A percentile compares a stretch with the other conserved stretches of the same genome.
phyloP scores from a whole-genome alignment of 2,797 vertebrate species.

The Scyliorhinus canicula region DNA sequence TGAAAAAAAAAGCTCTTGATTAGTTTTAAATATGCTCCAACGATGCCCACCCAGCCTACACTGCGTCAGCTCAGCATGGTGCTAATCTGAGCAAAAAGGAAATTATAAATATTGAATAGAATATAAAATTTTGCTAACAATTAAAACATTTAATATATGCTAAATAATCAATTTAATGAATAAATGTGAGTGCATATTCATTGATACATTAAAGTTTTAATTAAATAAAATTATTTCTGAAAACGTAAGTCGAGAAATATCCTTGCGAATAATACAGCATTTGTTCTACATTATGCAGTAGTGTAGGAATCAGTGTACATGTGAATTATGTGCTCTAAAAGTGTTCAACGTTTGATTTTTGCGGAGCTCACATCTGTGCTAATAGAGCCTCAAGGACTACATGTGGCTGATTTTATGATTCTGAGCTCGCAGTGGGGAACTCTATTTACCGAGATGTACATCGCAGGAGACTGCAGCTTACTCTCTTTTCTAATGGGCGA shows the following conservation, averaged over 20 bases:
- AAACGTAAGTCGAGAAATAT: background rate
- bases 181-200: background rate
- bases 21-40: background rate
- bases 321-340: background rate
- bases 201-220: background rate
- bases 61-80: background rate
- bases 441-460: background rate
- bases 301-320: background rate
- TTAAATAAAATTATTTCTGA: constrained; percentile 3
- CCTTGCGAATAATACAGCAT: background rate
- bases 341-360: background rate
- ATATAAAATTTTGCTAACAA: background rate
- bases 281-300: background rate
- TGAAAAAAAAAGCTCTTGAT: background rate
- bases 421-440: background rate
- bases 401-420: background rate
- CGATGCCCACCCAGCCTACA: background rate
- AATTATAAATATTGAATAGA: background rate
- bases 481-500: background rate
- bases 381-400: background rate
- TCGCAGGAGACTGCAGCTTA: background rate
- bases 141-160: background rate
- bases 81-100: background rate
- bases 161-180: background rate
- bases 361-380: too few relatives aligned